Conservation (phyloP, 1,140 invertebrate genomes). For the Notospermus geniculatus region DNA sequence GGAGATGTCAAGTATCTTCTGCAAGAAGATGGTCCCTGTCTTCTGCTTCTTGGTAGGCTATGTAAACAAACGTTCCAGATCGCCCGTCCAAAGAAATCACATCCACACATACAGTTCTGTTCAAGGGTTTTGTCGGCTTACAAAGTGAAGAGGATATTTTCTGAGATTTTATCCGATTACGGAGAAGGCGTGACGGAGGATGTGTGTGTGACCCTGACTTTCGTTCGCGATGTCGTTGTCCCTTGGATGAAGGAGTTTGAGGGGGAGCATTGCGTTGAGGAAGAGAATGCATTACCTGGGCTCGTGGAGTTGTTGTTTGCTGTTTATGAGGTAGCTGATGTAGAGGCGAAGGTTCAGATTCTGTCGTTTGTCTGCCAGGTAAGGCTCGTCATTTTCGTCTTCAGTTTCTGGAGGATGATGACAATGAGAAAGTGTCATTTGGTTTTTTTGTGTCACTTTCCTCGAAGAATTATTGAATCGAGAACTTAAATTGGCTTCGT, state of each 20-base stretch:
- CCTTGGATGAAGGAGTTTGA: conserved; percentile 12
- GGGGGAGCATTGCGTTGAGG: conserved; percentile 7
- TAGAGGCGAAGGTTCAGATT: not conserved
- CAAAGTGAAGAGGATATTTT: conserved; percentile 4
- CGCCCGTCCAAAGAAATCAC: not conserved
- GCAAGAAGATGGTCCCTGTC: not conserved
- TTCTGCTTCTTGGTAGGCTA: not conserved
- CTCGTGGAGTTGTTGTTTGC: conserved; percentile 7
- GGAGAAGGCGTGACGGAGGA: not conserved
- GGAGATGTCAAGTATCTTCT: not conserved
- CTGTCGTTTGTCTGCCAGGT: not conserved
- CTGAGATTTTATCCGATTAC: not conserved
- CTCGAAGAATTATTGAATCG: too few species aligned
- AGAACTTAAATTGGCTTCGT: too few species aligned
- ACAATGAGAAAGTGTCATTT: too few species aligned
- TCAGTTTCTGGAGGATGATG: too few species aligned
- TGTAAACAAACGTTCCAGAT: not conserved
- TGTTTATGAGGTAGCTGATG: not conserved
- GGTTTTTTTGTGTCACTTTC: too few species aligned
- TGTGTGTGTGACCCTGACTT: not conserved
- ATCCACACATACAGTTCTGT: conserved; percentile 5
- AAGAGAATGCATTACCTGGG: conserved; percentile 8
- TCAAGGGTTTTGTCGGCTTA: not conserved
- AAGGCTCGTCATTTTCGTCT: too few species aligned
- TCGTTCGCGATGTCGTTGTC: conserved; percentile 5